Base-by-base conservation (phyloP, 1,140 invertebrate species). In the Lucilia sericata region DNA sequence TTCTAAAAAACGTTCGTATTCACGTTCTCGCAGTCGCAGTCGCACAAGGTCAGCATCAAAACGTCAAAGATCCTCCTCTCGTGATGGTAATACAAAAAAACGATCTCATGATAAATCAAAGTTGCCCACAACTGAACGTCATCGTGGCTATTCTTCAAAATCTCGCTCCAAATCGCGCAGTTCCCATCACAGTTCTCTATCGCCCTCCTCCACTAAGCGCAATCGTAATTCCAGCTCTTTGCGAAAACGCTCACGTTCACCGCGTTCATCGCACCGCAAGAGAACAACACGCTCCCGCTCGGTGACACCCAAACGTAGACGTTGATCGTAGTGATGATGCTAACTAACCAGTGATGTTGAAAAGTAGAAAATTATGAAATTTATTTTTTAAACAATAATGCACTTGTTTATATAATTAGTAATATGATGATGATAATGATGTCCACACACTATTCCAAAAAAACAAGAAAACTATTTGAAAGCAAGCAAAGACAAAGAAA, bases 141-240 rank as follows among this genome's bases (percentile, higher is more conserved):
- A 51, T 51, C n/a, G 8, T 21, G 42, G 19, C 21, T 70, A 80
- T 21, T 47, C 42, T 80, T 51, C 76, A 21, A 80, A 80, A 49
- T 80, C 76, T 49, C 76, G 76, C 5, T 80, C 76, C 2, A 80
- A 80, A 25, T 80, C 76, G 2, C 42, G 21, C 7, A 80, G 76
- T 49, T 80, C 76, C 12, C n/a, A 70, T 70, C 13, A 70, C 19
- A 70, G 65, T 8, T 70, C 76, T 13, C 76, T 42, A 49, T 84
- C 78, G 2, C 42, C 60, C 42, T 51, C 78, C 19, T 75, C 84
- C 10, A 82, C 60, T 82, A 84, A 85, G 14, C 82, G 82, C n/a
- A 80, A 42, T 49, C 42, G 76, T 10, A 80, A 80, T 49, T 51
- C 76, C 8, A 80, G 42, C 13, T 80, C 76, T 12, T 51, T 42